phyloP scores from a whole-genome alignment of 2,113 vertebrate genomes.

The Tragelaphus imberbis region DNA sequence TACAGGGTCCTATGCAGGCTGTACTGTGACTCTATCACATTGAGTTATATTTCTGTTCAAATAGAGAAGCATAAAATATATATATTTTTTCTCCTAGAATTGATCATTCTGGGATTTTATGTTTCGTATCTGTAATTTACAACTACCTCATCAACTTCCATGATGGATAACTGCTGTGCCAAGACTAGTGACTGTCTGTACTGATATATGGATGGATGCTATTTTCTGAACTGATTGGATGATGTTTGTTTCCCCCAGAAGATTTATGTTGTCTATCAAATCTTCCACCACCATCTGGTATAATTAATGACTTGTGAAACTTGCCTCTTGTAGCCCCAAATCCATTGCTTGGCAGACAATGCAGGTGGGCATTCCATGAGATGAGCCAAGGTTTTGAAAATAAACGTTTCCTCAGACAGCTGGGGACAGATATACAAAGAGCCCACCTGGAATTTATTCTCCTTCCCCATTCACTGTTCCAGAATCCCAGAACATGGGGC shows the following conservation, averaged over 20 bases:
- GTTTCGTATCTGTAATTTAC: constrained; percentile 3
- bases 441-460: background rate
- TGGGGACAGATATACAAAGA: background rate
- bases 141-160: background rate
- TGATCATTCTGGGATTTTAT: background rate
- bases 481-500: background rate
- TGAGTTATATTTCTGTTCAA: background rate
- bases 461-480: background rate
- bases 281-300: constrained; percentile 42
- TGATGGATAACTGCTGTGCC: background rate
- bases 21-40: background rate
- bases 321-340: constrained; percentile 8
- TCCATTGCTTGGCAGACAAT: background rate
- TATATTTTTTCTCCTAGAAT: background rate
- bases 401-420: background rate
- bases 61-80: background rate
- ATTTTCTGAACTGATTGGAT: constrained; percentile 8
- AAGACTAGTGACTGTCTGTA: background rate
- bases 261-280: constrained; percentile 45
- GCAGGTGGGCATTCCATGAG: constrained; percentile 13
- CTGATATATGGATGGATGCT: background rate
- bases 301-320: constrained; percentile 63
- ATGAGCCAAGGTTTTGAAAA: background rate
- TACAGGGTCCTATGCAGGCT: background rate
- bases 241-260: constrained; percentile 41